Percentiles rank a stretch among this genome's conserved stretches.
phyloP scores from a whole-genome alignment of 1,140 invertebrate species.

The Bombus consobrinus region DNA sequence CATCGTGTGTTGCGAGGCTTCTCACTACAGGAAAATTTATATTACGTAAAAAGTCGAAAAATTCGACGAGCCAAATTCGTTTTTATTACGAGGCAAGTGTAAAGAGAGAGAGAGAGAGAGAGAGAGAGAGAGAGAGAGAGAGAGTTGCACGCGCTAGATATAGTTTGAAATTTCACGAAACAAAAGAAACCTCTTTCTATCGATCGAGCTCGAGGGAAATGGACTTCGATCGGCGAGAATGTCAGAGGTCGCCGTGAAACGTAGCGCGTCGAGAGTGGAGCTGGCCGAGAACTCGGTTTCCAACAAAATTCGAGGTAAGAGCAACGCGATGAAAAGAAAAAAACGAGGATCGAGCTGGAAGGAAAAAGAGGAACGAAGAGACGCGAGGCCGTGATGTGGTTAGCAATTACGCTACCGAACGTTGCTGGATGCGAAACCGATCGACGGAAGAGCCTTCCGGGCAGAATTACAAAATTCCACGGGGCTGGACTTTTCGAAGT shows the following conservation, averaged over 20 bases:
- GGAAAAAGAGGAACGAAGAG: not conserved
- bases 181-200: not conserved
- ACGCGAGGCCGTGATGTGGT: conserved; percentile 7
- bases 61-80: too few species aligned
- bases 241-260: not conserved
- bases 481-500: not conserved
- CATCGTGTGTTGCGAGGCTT: too few species aligned
- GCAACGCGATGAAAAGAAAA: not conserved
- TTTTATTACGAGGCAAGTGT: too few species aligned
- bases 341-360: not conserved
- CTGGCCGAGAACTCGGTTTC: not conserved
- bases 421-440: not conserved
- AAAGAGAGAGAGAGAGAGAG: not conserved
- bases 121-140: not conserved
- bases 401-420: conserved; percentile 37
- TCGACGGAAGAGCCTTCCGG: conserved; percentile 30
- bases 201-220: not conserved
- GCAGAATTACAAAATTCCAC: conserved; percentile 43
- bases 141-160: not conserved
- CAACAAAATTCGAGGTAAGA: too few species aligned
- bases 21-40: too few species aligned
- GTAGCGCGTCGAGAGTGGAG: not conserved
- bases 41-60: too few species aligned
- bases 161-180: not conserved
- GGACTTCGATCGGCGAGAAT: not conserved